Conservation (phyloP, 2,797 vertebrate genomes). For the Myotis myotis region DNA sequence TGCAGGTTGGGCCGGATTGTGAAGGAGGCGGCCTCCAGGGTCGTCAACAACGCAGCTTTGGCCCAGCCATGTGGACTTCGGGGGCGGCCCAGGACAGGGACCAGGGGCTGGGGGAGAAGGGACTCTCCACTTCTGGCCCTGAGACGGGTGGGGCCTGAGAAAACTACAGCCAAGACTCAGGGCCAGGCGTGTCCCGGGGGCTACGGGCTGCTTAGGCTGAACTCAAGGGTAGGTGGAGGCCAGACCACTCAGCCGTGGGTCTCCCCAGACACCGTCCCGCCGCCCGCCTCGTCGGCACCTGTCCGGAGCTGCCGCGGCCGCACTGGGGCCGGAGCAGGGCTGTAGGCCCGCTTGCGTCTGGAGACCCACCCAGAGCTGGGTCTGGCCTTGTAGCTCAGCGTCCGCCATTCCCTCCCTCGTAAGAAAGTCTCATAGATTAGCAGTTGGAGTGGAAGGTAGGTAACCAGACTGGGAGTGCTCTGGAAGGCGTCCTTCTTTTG, state of each 20-base stretch:
- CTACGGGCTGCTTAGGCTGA: constrained; percentile 71
- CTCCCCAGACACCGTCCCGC: constrained; percentile 19
- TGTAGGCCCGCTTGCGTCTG: constrained; percentile 44
- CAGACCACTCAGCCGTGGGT: constrained; percentile 77
- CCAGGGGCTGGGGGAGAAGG: constrained; percentile 52
- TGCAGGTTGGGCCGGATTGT: constrained; percentile 87
- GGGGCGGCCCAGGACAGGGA: constrained; percentile 69
- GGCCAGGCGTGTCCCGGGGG: constrained; percentile 75
- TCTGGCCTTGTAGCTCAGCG: constrained; percentile 80
- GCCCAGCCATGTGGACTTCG: background rate
- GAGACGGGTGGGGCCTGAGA: constrained; percentile 72
- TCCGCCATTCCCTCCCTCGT: constrained; percentile 76
- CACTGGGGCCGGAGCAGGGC: background rate
- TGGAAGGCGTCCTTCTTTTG: constrained; percentile 83
- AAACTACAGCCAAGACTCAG: constrained; percentile 59
- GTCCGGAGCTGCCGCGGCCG: background rate
- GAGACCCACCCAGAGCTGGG: constrained; percentile 83
- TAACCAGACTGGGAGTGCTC: constrained; percentile 83
- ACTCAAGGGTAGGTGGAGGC: constrained; percentile 85
- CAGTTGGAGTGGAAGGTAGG: constrained; percentile 87
- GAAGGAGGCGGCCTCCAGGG: constrained; percentile 76
- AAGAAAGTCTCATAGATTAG: constrained; percentile 88
- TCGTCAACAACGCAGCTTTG: constrained; percentile 64
- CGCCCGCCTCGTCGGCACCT: background rate
- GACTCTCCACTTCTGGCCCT: constrained; percentile 45